Conservation (phyloP, 2,888 invertebrate genomes). For the Anarsia innoxiella region DNA sequence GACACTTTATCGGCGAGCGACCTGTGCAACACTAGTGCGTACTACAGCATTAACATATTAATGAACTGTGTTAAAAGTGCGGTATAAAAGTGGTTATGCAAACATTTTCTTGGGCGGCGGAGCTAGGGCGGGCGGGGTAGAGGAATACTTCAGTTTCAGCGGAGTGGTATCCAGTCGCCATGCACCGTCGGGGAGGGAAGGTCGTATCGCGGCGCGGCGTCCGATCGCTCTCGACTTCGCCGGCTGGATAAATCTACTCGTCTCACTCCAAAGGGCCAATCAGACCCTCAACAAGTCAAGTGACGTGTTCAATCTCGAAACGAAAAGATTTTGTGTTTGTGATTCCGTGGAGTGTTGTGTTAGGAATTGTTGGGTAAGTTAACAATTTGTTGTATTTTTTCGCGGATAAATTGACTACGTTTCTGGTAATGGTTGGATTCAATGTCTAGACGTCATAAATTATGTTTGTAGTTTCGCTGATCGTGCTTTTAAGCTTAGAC, state of each 20-base stretch:
- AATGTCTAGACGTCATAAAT: slow-evolving; percentile 8
- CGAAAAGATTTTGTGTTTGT: slow-evolving; percentile 8
- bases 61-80: slow-evolving; percentile 38
- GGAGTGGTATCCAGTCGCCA: slow-evolving; percentile 57
- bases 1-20: not conserved
- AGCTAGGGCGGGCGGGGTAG: slow-evolving; percentile 58
- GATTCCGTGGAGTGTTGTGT: slow-evolving; percentile 7
- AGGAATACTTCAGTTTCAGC: slow-evolving; percentile 4
- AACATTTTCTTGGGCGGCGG: slow-evolving; percentile 58
- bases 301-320: not conserved
- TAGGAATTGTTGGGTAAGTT: slow-evolving; percentile 11
- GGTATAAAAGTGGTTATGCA: slow-evolving; percentile 31
- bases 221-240: slow-evolving; percentile 7
- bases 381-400: not conserved
- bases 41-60: slow-evolving; percentile 36
- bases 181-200: slow-evolving; percentile 35
- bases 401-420: not conserved
- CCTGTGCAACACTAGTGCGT: no score
- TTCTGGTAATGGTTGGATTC: no score
- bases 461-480: slow-evolving; percentile 6
- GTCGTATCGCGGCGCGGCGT: slow-evolving; percentile 34
- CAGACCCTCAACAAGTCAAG: slow-evolving; percentile 1
- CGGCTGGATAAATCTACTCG: slow-evolving; percentile 3
- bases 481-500: not conserved
- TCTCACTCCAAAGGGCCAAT: slow-evolving; percentile 1